Conservation (phyloP, 2,888 invertebrate genomes). For the Lathronympha strigana region DNA sequence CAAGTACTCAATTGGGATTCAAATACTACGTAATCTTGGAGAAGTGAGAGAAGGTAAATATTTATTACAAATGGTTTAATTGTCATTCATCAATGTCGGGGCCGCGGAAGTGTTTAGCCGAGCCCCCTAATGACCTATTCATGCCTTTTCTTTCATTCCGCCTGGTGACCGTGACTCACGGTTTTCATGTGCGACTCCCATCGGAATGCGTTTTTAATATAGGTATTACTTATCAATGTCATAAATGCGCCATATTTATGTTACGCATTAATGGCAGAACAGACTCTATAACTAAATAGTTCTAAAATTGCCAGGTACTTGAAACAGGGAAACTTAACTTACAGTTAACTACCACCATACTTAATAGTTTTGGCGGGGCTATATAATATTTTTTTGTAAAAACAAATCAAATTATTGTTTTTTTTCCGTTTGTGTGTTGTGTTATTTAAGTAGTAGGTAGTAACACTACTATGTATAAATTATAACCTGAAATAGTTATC, state of each 20-base stretch:
- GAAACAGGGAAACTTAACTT: too few relatives aligned
- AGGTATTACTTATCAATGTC: conserved; percentile 3
- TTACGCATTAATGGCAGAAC: neutral
- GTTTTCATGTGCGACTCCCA: conserved; percentile 49
- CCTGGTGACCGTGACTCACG: conserved; percentile 62
- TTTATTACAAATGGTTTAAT: conserved; percentile 43
- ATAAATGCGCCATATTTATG: conserved; percentile 4
- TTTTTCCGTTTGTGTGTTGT: too few relatives aligned
- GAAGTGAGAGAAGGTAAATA: conserved; percentile 10
- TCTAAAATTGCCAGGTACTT: neutral
- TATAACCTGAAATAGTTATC: too few relatives aligned
- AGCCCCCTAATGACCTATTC: conserved; percentile 72
- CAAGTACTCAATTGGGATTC: neutral
- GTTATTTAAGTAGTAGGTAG: too few relatives aligned
- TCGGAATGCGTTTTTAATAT: conserved; percentile 47
- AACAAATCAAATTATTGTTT: too few relatives aligned
- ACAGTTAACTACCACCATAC: too few relatives aligned
- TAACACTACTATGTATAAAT: too few relatives aligned
- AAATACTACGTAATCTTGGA: neutral
- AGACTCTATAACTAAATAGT: too few relatives aligned
- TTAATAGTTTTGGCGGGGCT: too few relatives aligned
- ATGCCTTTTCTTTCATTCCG: conserved; percentile 62
- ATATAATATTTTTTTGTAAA: too few relatives aligned
- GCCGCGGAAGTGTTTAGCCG: conserved; percentile 59
- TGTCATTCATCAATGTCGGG: conserved; percentile 61